Conservation (phyloP, 2,113 vertebrate species). For the Callithrix jacchus region DNA sequence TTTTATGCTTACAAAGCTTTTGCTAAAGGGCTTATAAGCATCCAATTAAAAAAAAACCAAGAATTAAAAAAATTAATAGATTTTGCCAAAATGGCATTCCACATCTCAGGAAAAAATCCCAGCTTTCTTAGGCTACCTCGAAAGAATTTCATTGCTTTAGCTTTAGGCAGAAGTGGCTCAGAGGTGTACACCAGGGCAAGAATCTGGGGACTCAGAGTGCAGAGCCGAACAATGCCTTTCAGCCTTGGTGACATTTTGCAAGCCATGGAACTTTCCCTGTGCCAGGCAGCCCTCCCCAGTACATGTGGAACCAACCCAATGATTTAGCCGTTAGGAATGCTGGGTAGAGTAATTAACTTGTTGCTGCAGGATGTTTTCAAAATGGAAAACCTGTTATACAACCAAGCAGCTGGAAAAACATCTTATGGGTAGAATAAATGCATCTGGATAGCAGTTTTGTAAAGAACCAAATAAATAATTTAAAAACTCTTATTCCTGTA, state of each 20-base stretch:
- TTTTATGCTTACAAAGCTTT: conserved; percentile 22
- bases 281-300: not conserved
- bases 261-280: conserved; percentile 61
- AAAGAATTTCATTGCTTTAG: conserved; percentile 21
- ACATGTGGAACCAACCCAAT: not conserved
- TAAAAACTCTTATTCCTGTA: not conserved
- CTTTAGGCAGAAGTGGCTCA: not conserved
- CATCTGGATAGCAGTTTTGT: conserved; percentile 30
- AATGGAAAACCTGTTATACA: not conserved
- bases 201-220: conserved; percentile 6
- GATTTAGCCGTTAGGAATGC: conserved; percentile 49
- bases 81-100: conserved; percentile 8
- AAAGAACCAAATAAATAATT: conserved; percentile 43
- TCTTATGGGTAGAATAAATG: conserved; percentile 6
- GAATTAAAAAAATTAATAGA: not conserved
- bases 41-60: not conserved
- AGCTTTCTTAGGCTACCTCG: not conserved
- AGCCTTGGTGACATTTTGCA: conserved; percentile 57
- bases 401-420: conserved; percentile 15
- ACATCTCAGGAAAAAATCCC: not conserved
- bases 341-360: not conserved
- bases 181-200: not conserved
- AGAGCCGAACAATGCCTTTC: conserved; percentile 18
- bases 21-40: not conserved
- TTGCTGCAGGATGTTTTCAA: conserved; percentile 35